A percentile compares a stretch with the other conserved stretches of the same genome.
Conservation (phyloP, 2,797 vertebrate species). For the Rhincodon typus region DNA sequence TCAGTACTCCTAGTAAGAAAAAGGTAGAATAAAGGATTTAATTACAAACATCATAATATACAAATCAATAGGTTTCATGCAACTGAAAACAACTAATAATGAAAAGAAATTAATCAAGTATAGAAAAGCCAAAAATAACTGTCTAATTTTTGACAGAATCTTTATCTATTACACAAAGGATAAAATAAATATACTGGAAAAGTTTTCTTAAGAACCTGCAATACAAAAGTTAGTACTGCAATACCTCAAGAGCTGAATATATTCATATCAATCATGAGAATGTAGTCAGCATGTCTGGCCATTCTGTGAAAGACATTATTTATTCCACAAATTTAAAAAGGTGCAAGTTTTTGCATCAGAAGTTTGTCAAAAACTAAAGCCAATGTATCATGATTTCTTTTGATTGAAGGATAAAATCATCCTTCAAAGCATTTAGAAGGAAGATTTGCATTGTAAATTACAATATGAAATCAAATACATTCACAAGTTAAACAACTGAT, state of each 20-base stretch:
- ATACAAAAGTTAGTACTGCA: neutral
- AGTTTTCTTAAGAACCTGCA: neutral
- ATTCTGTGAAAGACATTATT: neutral
- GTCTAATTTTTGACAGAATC: neutral
- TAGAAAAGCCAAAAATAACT: neutral
- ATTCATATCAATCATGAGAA: neutral
- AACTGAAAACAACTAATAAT: neutral
- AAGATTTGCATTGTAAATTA: neutral
- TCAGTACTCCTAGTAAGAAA: slow-evolving; percentile 64
- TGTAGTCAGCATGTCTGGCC: neutral
- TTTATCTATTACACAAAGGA: neutral
- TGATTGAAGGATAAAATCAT: neutral
- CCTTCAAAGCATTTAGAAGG: neutral
- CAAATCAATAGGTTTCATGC: neutral
- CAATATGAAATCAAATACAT: neutral
- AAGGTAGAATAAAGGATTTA: neutral
- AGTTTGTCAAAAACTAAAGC: neutral
- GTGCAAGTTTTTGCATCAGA: neutral
- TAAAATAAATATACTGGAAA: neutral
- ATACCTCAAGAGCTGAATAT: neutral
- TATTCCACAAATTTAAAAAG: neutral
- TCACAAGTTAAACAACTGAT: neutral
- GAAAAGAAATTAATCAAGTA: slow-evolving; percentile 1
- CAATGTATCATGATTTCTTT: neutral
- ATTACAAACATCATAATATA: neutral